Conservation (phyloP, 2,888 invertebrate genomes). For the Tholera decimalis region DNA sequence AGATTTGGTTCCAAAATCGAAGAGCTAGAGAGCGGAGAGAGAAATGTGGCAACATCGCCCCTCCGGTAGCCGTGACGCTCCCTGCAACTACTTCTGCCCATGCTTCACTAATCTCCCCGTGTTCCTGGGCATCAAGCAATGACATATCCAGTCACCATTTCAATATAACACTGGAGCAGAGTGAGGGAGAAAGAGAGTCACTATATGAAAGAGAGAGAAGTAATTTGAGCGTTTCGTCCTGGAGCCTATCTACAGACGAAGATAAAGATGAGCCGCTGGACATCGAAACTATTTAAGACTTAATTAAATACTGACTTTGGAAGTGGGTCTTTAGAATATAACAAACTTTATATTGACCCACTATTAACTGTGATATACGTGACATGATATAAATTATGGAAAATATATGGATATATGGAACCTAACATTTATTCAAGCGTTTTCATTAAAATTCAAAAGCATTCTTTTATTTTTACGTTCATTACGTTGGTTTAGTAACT, state of each 20-base stretch:
- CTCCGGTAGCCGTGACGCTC: conserved; percentile 81
- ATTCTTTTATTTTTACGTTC: too few relatives aligned
- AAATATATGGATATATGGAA: conserved; percentile 35
- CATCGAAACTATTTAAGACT: conserved; percentile 78
- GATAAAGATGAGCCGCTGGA: conserved; percentile 80
- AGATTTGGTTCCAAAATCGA: conserved; percentile 96
- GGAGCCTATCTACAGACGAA: conserved; percentile 61
- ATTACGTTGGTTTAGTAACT: too few relatives aligned
- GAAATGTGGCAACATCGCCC: conserved; percentile 81
- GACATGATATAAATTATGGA: conserved; percentile 21
- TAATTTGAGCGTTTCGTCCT: conserved; percentile 33
- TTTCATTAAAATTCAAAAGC: conserved; percentile 5
- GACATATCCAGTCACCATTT: conserved; percentile 15
- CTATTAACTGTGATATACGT: conserved; percentile 58
- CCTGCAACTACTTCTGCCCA: conserved; percentile 73
- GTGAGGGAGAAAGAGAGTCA: conserved; percentile 11
- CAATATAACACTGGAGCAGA: conserved; percentile 14
- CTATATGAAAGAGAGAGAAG: conserved; percentile 25
- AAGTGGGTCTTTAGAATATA: neutral
- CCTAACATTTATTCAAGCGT: conserved; percentile 19
- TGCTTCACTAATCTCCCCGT: conserved; percentile 34
- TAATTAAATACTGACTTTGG: conserved; percentile 6
- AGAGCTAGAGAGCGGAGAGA: conserved; percentile 94
- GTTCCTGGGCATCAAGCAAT: conserved; percentile 47
- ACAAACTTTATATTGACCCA: conserved; percentile 19